These are phyloP conservation scores for Chrysogorgia sp. DNA, from an alignment of 92 coral and sea anemone genomes.

Conservation along the genomic window DNA sequence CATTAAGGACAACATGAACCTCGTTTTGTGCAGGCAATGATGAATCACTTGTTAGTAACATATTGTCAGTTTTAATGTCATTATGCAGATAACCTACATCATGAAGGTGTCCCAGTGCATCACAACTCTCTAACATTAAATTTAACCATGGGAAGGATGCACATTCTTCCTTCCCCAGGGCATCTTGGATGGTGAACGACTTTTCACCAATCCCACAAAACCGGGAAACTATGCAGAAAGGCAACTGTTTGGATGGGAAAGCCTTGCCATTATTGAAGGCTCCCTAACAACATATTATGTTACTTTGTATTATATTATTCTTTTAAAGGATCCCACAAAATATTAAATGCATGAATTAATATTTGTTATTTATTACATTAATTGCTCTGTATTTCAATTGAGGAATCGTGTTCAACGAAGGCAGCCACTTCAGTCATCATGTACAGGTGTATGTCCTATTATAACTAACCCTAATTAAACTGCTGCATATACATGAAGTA, in stretches of 20 bases:
- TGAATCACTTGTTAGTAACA: constrained; percentile 6
- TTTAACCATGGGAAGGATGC: constrained; percentile 15
- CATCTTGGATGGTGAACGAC: constrained; percentile 14
- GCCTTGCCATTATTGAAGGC: not conserved
- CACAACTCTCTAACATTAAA: constrained; percentile 2
- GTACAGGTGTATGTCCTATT: no score
- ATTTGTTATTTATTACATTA: no score
- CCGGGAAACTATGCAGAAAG: constrained; percentile 20
- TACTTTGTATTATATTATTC: no score
- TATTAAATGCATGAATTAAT: no score
- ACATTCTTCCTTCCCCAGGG: not conserved
- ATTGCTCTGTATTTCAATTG: no score
- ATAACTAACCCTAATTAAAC: no score
- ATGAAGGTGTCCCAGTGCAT: constrained; percentile 7
- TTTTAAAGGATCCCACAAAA: no score
- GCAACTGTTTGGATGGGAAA: constrained; percentile 2
- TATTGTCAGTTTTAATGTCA: constrained; percentile 39
- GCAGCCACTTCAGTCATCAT: no score
- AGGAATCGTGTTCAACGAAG: no score
- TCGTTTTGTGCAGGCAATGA: not conserved
- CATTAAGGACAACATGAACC: not conserved
- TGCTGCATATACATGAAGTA: no score
- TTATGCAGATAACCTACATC: constrained; percentile 25
- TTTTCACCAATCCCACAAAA: no score
- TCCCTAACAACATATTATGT: constrained; percentile 21